Base-by-base conservation (phyloP, 2,888 invertebrate genomes). In the Nasonovia ribisnigri region DNA sequence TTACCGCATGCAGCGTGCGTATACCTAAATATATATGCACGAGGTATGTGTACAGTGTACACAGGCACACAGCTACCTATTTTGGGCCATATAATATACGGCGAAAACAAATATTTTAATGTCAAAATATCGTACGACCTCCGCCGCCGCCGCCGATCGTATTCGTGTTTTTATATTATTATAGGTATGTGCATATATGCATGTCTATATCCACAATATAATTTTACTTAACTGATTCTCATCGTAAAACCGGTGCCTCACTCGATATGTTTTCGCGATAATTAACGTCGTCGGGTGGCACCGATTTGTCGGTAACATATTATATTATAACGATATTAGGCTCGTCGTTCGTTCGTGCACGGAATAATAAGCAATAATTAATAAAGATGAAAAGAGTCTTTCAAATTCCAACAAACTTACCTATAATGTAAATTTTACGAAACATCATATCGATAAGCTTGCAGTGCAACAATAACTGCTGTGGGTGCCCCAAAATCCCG, bases 71-170 rank as follows among this genome's bases (percentile, higher is more conserved):
- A 36, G 77, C 77, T 77, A 77, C 77, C 77, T 77, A 77, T 77
- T 77, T 77, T 36, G 36, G 36, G 77, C 36, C 4, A 36, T 36
- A 77, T 77, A 77, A 77, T 77, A 43, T 43, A 43, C 57, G 54
- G 8, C 5, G 60, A 60, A 90, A 60, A 90, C 60, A 90, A 90
- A 90, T 46, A 60, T 60, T 60, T 90, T 43, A 42, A 90, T n/a
- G 60, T 60, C 60, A 46, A 60, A 90, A 90, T 60, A 43, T 60
- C 26, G 43, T 60, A n/a, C 46, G 86, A 29, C 46, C 86, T 29
- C 86, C 43, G n/a, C 46, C 86, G n/a, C 86, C 43, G n/a, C 46
- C 86, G n/a, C 13, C 46, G 86, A 29, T 43, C 86, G 86, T 29
- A 86, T 46, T 43, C 46, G 43, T 46, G 43, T 86, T 46, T 11